Evolutionary conservation across 2,797 vertebrate genomes (phyloP).

Genomic region (Taenioides sp.): DNA sequence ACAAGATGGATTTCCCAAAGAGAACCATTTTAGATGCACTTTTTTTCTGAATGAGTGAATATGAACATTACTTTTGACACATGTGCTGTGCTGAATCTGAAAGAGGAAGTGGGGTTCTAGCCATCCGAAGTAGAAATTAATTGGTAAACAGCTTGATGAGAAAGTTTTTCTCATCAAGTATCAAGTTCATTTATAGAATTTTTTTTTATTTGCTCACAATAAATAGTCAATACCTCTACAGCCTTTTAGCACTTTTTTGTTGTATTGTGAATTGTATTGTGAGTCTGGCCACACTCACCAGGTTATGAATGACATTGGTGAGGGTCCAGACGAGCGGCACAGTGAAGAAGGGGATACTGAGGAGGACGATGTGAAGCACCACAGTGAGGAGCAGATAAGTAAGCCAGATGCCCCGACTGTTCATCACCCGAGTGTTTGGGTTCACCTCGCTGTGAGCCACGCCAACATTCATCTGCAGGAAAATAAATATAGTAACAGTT

Average conservation of each 20-base stretch:
- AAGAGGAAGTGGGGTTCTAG: neutral
- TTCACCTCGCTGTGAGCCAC: conserved; percentile 96
- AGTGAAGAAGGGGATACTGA: conserved; percentile 93
- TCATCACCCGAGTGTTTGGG: conserved; percentile 95
- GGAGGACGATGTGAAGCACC: conserved; percentile 85
- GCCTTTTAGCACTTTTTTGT: too few species aligned
- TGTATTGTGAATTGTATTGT: too few species aligned
- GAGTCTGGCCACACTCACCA: conserved; percentile 77
- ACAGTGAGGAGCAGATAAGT: conserved; percentile 88
- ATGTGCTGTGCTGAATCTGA: neutral
- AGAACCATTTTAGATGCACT: too few species aligned
- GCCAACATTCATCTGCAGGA: conserved; percentile 89
- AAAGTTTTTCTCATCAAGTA: too few species aligned
- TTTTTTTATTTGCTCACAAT: too few species aligned
- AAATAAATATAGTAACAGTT: neutral
- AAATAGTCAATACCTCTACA: too few species aligned
- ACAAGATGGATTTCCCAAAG: too few species aligned
- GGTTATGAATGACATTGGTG: conserved; percentile 93
- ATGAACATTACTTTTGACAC: too few species aligned
- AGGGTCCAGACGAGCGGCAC: conserved; percentile 92
- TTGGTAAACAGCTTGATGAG: neutral
- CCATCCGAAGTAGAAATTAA: neutral
- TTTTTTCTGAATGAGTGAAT: too few species aligned
- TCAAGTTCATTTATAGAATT: too few species aligned
- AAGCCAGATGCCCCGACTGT: conserved; percentile 92